Percentiles rank a stretch among this genome's conserved stretches.
These are phyloP conservation scores for Cryptophagus acutangulus DNA, from an alignment of 2,888 invertebrate species.

Conservation along the genomic window DNA sequence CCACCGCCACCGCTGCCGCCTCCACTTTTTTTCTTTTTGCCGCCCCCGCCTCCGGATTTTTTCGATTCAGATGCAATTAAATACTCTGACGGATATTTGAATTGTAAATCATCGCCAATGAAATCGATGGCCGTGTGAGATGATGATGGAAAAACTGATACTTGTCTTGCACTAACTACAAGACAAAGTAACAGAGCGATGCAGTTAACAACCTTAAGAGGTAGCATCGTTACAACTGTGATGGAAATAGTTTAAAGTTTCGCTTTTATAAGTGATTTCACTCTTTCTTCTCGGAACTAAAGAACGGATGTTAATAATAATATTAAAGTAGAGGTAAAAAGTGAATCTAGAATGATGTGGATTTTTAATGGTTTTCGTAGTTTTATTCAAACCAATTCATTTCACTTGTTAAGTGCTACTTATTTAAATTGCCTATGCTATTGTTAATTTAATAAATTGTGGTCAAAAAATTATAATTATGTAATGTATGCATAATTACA, in stretches of 20 bases:
- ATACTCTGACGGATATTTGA: slow-evolving; percentile 2
- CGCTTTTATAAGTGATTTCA: slow-evolving; percentile 6
- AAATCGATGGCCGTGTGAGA: neutral
- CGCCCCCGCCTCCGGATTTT: no score
- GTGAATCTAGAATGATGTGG: no score
- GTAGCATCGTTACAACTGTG: slow-evolving; percentile 17
- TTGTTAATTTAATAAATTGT: neutral
- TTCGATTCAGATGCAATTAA: neutral
- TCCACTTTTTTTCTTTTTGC: slow-evolving; percentile 1
- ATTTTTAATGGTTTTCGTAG: slow-evolving; percentile 16
- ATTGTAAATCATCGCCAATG: neutral
- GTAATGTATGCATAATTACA: no score
- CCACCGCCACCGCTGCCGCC: slow-evolving; percentile 1
- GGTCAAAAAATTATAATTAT: no score
- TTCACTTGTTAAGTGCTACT: slow-evolving; percentile 3
- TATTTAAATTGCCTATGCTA: neutral
- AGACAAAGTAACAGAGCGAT: slow-evolving; percentile 15
- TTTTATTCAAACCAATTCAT: slow-evolving; percentile 7
- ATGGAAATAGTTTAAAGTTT: slow-evolving; percentile 2
- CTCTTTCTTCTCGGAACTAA: slow-evolving; percentile 16
- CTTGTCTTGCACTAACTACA: slow-evolving; percentile 1
- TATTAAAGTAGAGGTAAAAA: no score
- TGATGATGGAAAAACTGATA: neutral
- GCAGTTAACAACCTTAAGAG: slow-evolving; percentile 18
- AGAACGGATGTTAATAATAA: slow-evolving; percentile 10